Evolutionary conservation across 1,140 invertebrate genomes (phyloP), one percentile per base, ranked within the genome.

Genomic region (Drosophila teissieri): DNA sequence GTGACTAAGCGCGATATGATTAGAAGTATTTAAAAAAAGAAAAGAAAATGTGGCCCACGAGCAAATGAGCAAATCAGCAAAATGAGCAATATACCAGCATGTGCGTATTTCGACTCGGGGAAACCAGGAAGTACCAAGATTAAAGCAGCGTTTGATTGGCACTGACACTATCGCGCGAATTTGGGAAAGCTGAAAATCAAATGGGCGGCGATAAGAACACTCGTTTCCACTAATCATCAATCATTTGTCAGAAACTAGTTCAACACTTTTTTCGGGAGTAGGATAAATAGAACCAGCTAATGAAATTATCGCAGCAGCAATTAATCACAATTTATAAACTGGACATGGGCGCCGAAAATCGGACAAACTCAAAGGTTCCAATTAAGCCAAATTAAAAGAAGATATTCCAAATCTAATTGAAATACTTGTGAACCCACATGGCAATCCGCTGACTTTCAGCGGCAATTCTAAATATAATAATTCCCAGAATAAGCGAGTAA

Each of bases 1-100:
- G 45, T 64, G 62, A 64, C 40, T 64, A 61, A 64, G 34, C 62
- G 56, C 11, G 15, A 46, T 61, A 15, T 36, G 62, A 64, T 61
- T 64, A 46, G 12, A 61, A 19, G 31, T 19, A 46, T 64, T 64
- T 61, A 46, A 46, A 64, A 60, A 64, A 64, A 61, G 31, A 61
- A 45, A 60, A 27, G 22, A 34, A 56, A 52, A 62, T 31, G 27
- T 8, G 27, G 27, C 6, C 27, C 27, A 24, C 58, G 11, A 40
- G 34, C 48, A 31, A 40, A 37, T 64, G 55, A 46, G 54, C 12
- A 31, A 40, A 37, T 64, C 40, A 46, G 54, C 12, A 15, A 27
- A 44, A 34, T 6, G 19, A 19, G 19, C 1, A 19, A 19, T 19
- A 19, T 19, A 19, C 19, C 19, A 19, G 24, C 4, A 24, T 24